These are phyloP conservation scores for Lepidurus arcticus DNA, from an alignment of 1,140 invertebrate species.

Conservation along the genomic window DNA sequence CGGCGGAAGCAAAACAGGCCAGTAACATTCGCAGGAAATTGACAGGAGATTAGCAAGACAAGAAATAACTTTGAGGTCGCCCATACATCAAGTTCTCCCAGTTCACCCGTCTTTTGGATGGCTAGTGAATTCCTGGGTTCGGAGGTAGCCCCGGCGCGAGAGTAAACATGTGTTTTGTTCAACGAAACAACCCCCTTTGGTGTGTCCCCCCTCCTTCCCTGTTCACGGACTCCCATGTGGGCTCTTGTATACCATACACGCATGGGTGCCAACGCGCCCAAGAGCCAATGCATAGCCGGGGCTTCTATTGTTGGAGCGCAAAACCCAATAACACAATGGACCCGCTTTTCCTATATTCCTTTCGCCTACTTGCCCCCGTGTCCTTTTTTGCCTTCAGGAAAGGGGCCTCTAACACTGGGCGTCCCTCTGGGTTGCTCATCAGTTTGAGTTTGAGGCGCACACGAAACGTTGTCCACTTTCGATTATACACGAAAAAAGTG, in stretches of 20 bases:
- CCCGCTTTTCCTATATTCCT: background rate
- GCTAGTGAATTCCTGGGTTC: too few species aligned
- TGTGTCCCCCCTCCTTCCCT: background rate
- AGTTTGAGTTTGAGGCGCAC: background rate
- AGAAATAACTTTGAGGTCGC: too few species aligned
- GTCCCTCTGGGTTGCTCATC: background rate
- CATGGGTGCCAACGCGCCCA: background rate
- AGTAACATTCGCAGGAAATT: too few species aligned
- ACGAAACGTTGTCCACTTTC: background rate
- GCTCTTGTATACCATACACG: background rate
- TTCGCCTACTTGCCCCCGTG: background rate
- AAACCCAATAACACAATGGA: slow-evolving; percentile 8
- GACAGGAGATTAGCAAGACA: too few species aligned
- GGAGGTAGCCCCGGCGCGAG: background rate
- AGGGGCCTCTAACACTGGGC: background rate
- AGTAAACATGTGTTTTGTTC: background rate
- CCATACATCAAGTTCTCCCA: too few species aligned
- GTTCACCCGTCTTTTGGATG: too few species aligned
- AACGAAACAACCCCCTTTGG: background rate
- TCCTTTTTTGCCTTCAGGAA: background rate
- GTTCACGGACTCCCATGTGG: background rate
- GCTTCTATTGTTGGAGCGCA: slow-evolving; percentile 10
- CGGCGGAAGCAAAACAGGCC: too few species aligned
- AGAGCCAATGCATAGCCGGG: background rate
- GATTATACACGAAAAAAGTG: background rate